Evolutionary conservation across 2,888 invertebrate genomes (phyloP).

Genomic region (Spatulosminthurus flaviceps): DNA sequence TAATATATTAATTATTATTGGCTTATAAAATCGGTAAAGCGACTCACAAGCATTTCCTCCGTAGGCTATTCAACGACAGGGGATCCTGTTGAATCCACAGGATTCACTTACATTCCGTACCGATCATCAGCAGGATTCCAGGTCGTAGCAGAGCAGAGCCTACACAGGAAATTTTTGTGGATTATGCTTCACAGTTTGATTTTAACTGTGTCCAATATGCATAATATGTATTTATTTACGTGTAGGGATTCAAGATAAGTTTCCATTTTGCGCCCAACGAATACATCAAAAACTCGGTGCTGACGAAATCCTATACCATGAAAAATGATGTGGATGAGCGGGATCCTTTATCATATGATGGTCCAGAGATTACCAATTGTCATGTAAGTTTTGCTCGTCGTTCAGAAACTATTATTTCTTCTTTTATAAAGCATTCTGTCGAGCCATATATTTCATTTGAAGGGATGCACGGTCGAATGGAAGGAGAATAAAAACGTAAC

Average conservation of each 20-base stretch:
- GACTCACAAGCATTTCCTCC: too few relatives aligned
- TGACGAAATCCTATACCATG: slow-evolving; percentile 70
- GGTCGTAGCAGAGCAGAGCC: too few relatives aligned
- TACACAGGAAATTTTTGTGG: too few relatives aligned
- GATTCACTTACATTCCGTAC: too few relatives aligned
- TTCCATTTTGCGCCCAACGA: slow-evolving; percentile 71
- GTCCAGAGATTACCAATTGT: slow-evolving; percentile 69
- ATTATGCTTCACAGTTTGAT: too few relatives aligned
- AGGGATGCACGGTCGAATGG: slow-evolving; percentile 70
- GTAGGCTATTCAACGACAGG: too few relatives aligned
- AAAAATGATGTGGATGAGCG: slow-evolving; percentile 68
- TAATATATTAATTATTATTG: too few relatives aligned
- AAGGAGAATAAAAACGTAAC: slow-evolving; percentile 71
- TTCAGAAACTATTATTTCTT: neutral
- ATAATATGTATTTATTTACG: neutral
- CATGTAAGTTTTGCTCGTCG: slow-evolving; percentile 64
- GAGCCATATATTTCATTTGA: slow-evolving; percentile 42
- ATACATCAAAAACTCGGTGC: slow-evolving; percentile 69
- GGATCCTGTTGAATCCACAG: too few relatives aligned
- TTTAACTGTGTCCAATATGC: neutral
- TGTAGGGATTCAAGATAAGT: slow-evolving; percentile 69
- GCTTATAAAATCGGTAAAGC: too few relatives aligned
- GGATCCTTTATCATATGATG: slow-evolving; percentile 70
- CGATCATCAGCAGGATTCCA: too few relatives aligned
- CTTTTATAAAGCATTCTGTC: neutral